Evolutionary conservation across 2,113 vertebrate species (phyloP).

Genomic region (Lanius collurio): DNA sequence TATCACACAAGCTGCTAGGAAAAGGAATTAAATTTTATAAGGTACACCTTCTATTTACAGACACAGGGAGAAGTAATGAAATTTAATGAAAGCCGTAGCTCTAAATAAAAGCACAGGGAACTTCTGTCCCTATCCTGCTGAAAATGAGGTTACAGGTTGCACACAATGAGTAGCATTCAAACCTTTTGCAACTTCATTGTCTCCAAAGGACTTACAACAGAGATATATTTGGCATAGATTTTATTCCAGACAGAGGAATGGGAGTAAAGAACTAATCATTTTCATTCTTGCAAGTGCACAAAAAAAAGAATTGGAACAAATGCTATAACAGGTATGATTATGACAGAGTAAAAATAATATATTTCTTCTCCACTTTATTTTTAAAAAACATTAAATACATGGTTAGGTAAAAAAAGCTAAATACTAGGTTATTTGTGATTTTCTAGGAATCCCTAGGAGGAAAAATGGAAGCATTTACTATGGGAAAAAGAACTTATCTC

Average conservation of each 20-base stretch:
- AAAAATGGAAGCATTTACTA: background rate
- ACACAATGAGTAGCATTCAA: background rate
- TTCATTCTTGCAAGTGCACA: background rate
- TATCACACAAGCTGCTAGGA: background rate
- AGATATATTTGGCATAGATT: background rate
- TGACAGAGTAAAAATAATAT: background rate
- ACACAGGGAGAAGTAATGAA: conserved; percentile 35
- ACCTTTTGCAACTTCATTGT: background rate
- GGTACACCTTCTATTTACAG: conserved; percentile 35
- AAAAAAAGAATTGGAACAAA: background rate
- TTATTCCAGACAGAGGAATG: background rate
- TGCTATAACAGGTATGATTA: background rate
- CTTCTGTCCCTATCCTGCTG: background rate
- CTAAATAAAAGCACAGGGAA: conserved; percentile 36
- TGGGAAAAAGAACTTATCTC: background rate
- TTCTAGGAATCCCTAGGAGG: background rate
- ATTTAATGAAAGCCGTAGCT: conserved; percentile 56
- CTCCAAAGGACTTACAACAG: background rate
- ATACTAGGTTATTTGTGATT: background rate
- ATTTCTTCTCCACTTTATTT: background rate
- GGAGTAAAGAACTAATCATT: background rate
- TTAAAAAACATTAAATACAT: background rate
- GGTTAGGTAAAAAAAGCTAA: background rate
- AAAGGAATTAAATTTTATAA: conserved; percentile 50
- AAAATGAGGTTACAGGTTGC: background rate